Evolutionary conservation across 1,140 invertebrate genomes (phyloP).

Genomic region (Apis florea): DNA sequence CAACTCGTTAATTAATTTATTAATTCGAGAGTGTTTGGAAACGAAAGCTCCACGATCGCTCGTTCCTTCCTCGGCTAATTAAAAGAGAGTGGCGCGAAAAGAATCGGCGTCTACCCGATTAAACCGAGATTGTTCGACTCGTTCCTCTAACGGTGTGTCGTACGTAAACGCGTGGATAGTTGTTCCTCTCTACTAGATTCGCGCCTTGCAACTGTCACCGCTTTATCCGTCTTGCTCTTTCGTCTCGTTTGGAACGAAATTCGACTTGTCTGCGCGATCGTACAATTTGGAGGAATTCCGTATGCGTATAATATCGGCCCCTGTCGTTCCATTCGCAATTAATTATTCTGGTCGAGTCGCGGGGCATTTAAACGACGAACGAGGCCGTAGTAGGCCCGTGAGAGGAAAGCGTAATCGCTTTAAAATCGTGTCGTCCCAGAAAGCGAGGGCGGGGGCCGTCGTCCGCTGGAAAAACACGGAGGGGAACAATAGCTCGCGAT

Average conservation of each 20-base stretch:
- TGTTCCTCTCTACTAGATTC: background rate
- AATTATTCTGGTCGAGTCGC: constrained; percentile 41
- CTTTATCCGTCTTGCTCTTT: background rate
- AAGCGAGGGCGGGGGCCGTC: background rate
- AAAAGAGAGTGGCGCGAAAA: constrained; percentile 2
- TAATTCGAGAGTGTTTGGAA: no score
- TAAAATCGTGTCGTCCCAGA: constrained; percentile 35
- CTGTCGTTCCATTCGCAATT: constrained; percentile 28
- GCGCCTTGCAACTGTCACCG: background rate
- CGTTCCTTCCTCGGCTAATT: constrained; percentile 14
- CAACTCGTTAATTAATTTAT: no score
- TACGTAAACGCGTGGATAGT: constrained; percentile 29
- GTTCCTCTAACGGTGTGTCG: constrained; percentile 22
- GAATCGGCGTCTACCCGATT: background rate
- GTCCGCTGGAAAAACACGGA: background rate
- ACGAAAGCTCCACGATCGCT: no score
- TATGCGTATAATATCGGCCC: constrained; percentile 6
- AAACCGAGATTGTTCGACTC: background rate
- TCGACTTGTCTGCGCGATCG: background rate
- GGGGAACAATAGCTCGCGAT: background rate
- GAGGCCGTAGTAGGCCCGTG: constrained; percentile 23
- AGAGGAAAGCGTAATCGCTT: constrained; percentile 26
- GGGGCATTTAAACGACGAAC: constrained; percentile 46
- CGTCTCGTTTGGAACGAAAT: background rate
- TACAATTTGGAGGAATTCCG: constrained; percentile 26